Percentiles rank a stretch among this genome's conserved stretches.
Conservation (phyloP, 2,888 invertebrate species). For the Cantharis lateralis region DNA sequence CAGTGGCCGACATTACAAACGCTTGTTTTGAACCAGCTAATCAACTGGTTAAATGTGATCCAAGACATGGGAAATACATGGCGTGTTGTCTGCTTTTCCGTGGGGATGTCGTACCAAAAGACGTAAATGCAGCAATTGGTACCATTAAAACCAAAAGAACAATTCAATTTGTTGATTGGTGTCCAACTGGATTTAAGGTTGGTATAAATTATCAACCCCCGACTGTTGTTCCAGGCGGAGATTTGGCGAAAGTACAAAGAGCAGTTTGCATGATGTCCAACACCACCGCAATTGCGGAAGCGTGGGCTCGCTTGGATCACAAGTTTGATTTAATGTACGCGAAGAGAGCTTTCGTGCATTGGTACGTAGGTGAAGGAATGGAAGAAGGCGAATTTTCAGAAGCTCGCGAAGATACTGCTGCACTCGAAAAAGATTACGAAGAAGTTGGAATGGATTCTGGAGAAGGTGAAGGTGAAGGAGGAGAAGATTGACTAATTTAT, state of each 20-base stretch:
- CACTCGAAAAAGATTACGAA: background rate
- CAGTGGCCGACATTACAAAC: background rate
- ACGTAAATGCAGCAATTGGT: background rate
- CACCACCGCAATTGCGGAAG: slow-evolving; percentile 3
- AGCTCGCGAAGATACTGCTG: slow-evolving; percentile 57
- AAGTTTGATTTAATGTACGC: slow-evolving; percentile 74
- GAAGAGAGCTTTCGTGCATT: slow-evolving; percentile 72
- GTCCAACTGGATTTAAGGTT: background rate
- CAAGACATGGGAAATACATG: background rate
- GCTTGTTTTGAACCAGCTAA: background rate
- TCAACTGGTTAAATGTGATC: background rate
- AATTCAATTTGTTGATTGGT: background rate
- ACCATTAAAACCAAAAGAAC: slow-evolving; percentile 46
- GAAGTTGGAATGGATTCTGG: background rate
- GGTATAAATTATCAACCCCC: background rate
- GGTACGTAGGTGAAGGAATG: slow-evolving; percentile 63
- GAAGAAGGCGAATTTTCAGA: slow-evolving; percentile 61
- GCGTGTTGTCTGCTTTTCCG: background rate
- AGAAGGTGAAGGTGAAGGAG: background rate
- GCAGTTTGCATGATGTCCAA: background rate
- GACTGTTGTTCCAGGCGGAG: background rate
- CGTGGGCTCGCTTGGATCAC: slow-evolving; percentile 61
- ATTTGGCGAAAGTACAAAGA: background rate
- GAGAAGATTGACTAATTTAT: background rate
- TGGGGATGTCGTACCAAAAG: background rate